phyloP scores from a whole-genome alignment of 2,113 vertebrate genomes.

The Euleptes europaea region DNA sequence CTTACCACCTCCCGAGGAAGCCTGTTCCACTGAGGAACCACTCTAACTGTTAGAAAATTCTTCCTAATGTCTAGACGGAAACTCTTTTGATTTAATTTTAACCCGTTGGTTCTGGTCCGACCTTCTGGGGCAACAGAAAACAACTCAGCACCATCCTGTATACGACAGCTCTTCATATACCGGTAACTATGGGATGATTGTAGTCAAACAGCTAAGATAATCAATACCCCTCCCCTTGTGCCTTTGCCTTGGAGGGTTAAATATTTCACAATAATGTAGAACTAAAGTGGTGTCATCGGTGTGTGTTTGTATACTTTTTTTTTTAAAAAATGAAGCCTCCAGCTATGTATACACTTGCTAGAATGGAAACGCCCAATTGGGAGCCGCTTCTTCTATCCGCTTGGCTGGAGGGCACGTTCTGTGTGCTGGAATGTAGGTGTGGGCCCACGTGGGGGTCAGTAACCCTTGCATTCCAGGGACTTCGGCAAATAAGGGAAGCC shows the following conservation, averaged over 20 bases:
- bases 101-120: too few relatives aligned
- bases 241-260: not conserved
- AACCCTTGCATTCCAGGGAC: slow-evolving; percentile 27
- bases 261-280: slow-evolving; percentile 4
- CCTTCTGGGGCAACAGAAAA: too few relatives aligned
- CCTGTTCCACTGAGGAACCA: too few relatives aligned
- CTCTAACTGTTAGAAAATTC: too few relatives aligned
- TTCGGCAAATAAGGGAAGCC: slow-evolving; percentile 5
- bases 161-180: too few relatives aligned
- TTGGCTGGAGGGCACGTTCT: slow-evolving; percentile 20
- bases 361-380: slow-evolving; percentile 12
- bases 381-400: not conserved
- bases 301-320: slow-evolving; percentile 7
- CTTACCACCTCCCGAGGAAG: too few relatives aligned
- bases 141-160: too few relatives aligned
- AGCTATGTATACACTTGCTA: slow-evolving; percentile 22
- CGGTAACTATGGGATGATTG: slow-evolving; percentile 41
- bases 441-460: slow-evolving; percentile 18
- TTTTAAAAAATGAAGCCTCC: not conserved
- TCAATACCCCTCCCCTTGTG: slow-evolving; percentile 33
- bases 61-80: too few relatives aligned
- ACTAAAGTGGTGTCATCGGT: slow-evolving; percentile 12
- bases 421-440: slow-evolving; percentile 35
- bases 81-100: too few relatives aligned
- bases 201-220: not conserved